Evolutionary conservation across 2,797 vertebrate species (phyloP).

Genomic region (Denticeps clupeoides): DNA sequence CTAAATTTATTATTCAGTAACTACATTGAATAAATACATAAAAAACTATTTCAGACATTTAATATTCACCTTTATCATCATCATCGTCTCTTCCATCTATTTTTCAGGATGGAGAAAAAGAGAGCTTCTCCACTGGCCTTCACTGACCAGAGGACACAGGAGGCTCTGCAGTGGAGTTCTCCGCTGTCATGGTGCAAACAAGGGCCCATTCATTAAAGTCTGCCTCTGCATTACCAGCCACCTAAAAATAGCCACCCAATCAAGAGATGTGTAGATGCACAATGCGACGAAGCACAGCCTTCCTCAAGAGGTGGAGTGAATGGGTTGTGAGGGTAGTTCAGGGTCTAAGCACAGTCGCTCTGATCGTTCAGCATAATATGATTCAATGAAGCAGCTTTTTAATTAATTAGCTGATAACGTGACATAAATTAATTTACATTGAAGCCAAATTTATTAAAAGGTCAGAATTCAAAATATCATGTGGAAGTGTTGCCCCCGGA

Average conservation of each 20-base stretch:
- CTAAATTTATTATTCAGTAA: neutral
- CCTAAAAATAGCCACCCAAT: constrained; percentile 47
- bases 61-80: too few species aligned
- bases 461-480: too few species aligned
- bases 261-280: constrained; percentile 31
- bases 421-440: too few species aligned
- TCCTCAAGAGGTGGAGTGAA: constrained; percentile 23
- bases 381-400: too few species aligned
- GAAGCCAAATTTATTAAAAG: too few species aligned
- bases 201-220: constrained; percentile 37
- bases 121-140: neutral
- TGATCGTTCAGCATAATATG: too few species aligned
- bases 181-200: constrained; percentile 34
- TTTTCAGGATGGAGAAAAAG: constrained; percentile 6
- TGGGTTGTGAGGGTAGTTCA: constrained; percentile 41
- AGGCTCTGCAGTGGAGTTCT: constrained; percentile 29
- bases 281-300: constrained; percentile 22
- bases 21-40: too few species aligned
- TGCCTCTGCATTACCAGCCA: constrained; percentile 21
- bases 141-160: constrained; percentile 4
- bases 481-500: too few species aligned
- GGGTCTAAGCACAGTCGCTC: too few species aligned
- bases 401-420: too few species aligned
- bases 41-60: too few species aligned
- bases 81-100: neutral